Percentiles rank a stretch among this genome's conserved stretches.
phyloP scores from a whole-genome alignment of 2,797 vertebrate genomes.

The Sitta carolinensis region DNA sequence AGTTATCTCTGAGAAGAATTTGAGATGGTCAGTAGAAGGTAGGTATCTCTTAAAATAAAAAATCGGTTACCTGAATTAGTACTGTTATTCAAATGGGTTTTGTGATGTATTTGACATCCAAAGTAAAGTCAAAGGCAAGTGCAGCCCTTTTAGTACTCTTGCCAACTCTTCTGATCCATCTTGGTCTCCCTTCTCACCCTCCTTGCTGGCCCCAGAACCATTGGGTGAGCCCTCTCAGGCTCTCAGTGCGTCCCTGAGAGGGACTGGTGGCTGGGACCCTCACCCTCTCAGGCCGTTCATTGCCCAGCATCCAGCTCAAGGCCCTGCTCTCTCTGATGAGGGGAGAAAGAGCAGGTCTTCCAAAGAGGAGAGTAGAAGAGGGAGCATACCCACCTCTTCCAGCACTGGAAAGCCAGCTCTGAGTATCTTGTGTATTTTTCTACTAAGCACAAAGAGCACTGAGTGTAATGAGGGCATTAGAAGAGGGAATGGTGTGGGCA shows the following conservation, averaged over 20 bases:
- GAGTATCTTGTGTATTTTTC: neutral
- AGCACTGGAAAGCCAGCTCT: neutral
- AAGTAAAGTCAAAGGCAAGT: neutral
- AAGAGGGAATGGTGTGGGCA: neutral
- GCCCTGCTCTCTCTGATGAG: neutral
- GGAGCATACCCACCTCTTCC: neutral
- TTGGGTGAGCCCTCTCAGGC: neutral
- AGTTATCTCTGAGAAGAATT: neutral
- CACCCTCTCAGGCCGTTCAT: fast-evolving
- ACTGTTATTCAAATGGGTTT: neutral
- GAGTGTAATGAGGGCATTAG: neutral
- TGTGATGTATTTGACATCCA: neutral
- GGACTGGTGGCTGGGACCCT: neutral
- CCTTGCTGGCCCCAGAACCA: neutral
- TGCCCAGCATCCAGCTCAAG: neutral
- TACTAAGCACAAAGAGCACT: fast-evolving
- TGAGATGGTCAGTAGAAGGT: neutral
- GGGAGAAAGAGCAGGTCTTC: neutral
- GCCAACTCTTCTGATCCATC: neutral
- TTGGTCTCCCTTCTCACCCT: neutral
- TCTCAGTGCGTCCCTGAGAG: neutral
- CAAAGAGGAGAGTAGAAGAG: neutral
- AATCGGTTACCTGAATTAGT: neutral
- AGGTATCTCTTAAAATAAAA: neutral
- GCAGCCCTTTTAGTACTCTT: neutral